A percentile compares a stretch with the other conserved stretches of the same genome.
Conservation (phyloP, 23 tunicate genomes). For the Halocynthia roretzi region DNA sequence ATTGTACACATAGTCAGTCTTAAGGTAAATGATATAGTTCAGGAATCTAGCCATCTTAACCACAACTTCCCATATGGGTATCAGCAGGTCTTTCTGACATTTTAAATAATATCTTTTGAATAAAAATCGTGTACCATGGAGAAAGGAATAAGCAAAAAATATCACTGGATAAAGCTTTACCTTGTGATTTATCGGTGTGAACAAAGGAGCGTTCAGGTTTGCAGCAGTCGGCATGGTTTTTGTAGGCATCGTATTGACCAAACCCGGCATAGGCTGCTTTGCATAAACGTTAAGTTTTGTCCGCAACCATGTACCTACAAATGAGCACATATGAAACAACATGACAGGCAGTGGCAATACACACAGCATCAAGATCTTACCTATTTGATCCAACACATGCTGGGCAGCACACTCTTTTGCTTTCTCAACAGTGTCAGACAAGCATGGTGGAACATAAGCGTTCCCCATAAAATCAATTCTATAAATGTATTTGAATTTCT, state of each 20-base stretch:
- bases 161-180: too few relatives aligned
- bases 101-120: too few relatives aligned
- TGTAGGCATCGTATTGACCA: background rate
- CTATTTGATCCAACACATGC: slow-evolving; percentile 56
- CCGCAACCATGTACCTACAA: background rate
- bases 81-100: too few relatives aligned
- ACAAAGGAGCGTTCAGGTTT: background rate
- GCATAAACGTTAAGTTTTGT: too few relatives aligned
- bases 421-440: slow-evolving; percentile 50
- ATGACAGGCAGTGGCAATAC: background rate
- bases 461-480: slow-evolving; percentile 54
- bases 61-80: too few relatives aligned
- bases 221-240: slow-evolving; percentile 6
- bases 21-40: too few relatives aligned
- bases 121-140: too few relatives aligned
- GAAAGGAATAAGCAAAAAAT: too few relatives aligned
- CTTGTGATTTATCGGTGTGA: background rate
- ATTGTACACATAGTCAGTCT: too few relatives aligned
- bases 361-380: slow-evolving; percentile 20
- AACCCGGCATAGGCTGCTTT: too few relatives aligned
- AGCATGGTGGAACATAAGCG: slow-evolving; percentile 50
- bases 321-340: background rate
- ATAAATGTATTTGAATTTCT: slow-evolving; percentile 46
- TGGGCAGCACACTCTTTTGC: slow-evolving; percentile 64
- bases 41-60: too few relatives aligned